These are phyloP conservation scores for Prinia subflava DNA, from an alignment of 2,113 vertebrate species.

Conservation along the genomic window DNA sequence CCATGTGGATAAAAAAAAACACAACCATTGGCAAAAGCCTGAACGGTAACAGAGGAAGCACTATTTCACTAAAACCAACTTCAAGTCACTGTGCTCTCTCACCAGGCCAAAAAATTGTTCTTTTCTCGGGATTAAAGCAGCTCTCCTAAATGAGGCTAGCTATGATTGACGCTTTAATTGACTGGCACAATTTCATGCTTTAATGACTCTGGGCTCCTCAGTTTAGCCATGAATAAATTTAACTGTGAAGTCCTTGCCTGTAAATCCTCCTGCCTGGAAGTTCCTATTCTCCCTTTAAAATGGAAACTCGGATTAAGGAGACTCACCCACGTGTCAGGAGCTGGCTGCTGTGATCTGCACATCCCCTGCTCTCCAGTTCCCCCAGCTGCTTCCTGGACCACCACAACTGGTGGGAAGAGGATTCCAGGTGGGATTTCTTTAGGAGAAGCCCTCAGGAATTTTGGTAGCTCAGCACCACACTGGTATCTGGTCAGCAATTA, in stretches of 20 bases:
- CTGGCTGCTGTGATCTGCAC: not conserved
- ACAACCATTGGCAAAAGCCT: not conserved
- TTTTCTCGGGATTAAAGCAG: slow-evolving; percentile 45
- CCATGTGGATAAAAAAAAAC: not conserved
- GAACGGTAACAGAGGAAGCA: not conserved
- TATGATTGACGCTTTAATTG: slow-evolving; percentile 51
- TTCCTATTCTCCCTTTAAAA: not conserved
- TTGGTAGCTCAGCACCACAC: not conserved
- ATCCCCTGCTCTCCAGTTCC: not conserved
- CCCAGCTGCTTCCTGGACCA: not conserved
- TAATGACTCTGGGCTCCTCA: slow-evolving; percentile 46
- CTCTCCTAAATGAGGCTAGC: slow-evolving; percentile 22
- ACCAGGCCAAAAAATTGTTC: not conserved
- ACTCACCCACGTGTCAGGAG: fast-evolving
- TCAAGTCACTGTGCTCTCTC: not conserved
- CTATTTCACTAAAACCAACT: not conserved
- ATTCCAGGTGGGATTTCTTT: not conserved
- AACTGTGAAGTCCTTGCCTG: not conserved
- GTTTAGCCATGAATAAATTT: slow-evolving; percentile 59
- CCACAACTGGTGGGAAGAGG: not conserved
- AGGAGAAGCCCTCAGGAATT: not conserved
- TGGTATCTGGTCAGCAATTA: not conserved
- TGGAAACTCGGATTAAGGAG: not conserved
- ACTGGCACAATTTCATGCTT: slow-evolving; percentile 66
- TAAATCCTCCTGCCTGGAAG: slow-evolving; percentile 27